Conservation (phyloP, 2,888 invertebrate genomes). For the Dugesia japonica region DNA sequence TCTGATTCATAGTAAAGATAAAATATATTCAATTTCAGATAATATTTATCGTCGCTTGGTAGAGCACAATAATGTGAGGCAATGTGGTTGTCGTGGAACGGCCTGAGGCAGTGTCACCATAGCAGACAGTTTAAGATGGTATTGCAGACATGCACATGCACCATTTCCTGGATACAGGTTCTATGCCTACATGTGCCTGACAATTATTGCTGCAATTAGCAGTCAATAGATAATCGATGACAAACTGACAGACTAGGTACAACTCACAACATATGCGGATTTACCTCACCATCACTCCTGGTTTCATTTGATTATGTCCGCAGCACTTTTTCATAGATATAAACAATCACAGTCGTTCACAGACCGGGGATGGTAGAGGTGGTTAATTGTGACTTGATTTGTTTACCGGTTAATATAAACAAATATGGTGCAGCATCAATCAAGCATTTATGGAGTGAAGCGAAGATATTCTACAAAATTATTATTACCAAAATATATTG, state of each 20-base stretch:
- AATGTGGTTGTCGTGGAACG: constrained; percentile 20
- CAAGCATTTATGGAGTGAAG: constrained; percentile 20
- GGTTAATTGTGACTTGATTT: constrained; percentile 23
- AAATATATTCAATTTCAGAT: constrained; percentile 14
- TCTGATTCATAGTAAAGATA: constrained; percentile 20
- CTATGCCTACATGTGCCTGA: constrained; percentile 1
- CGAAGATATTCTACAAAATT: constrained; percentile 20
- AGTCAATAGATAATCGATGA: constrained; percentile 20
- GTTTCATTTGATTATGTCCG: constrained; percentile 20
- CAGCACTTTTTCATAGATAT: constrained; percentile 13
- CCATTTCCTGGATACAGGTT: constrained; percentile 16
- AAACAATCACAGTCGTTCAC: constrained; percentile 20
- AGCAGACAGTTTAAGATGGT: neutral
- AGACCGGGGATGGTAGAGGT: constrained; percentile 4
- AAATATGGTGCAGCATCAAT: constrained; percentile 20
- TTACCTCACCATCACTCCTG: constrained; percentile 11
- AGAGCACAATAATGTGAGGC: constrained; percentile 8
- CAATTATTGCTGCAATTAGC: constrained; percentile 20
- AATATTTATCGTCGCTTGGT: neutral
- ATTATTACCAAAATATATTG: constrained; percentile 1
- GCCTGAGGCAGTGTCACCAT: constrained; percentile 15
- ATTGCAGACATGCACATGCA: constrained; percentile 20
- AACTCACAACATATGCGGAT: constrained; percentile 20
- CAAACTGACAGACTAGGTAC: constrained; percentile 9
- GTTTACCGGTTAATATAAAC: constrained; percentile 32